Conservation (phyloP, 2,888 invertebrate species). For the Nomada hirtipes region DNA sequence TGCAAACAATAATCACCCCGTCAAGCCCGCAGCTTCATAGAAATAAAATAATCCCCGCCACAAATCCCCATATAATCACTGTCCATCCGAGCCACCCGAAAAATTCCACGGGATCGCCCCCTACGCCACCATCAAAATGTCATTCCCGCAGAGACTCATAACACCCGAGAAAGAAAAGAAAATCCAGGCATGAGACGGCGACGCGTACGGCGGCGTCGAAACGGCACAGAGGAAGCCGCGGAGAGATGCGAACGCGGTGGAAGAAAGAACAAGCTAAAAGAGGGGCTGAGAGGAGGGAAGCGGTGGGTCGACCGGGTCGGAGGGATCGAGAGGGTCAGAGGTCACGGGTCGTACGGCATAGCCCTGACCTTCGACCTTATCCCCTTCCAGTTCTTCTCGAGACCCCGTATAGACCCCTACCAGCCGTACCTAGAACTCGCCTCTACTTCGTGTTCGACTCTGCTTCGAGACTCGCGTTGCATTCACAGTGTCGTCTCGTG, state of each 20-base stretch:
- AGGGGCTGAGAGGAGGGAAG: constrained; percentile 30
- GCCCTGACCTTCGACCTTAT: constrained; percentile 81
- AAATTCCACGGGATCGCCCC: background rate
- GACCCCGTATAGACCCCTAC: constrained; percentile 69
- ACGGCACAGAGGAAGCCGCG: constrained; percentile 24
- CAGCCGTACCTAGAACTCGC: constrained; percentile 70
- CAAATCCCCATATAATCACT: background rate
- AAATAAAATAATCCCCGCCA: background rate
- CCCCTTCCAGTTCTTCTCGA: constrained; percentile 65
- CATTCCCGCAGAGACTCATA: background rate
- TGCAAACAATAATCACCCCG: no score
- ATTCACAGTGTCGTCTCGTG: constrained; percentile 34
- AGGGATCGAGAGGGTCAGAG: constrained; percentile 80
- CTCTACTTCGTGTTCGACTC: constrained; percentile 69
- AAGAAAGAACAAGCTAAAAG: constrained; percentile 31
- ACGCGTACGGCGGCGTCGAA: constrained; percentile 33
- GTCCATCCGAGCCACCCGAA: background rate
- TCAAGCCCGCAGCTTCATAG: no score
- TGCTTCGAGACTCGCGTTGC: constrained; percentile 53
- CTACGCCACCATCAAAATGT: background rate
- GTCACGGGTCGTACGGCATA: constrained; percentile 82
- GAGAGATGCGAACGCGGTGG: constrained; percentile 42
- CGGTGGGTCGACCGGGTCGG: constrained; percentile 76
- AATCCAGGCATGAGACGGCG: constrained; percentile 5
- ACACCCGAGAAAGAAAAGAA: background rate